Percentiles rank a stretch among this genome's conserved stretches.
Evolutionary conservation across 1,140 invertebrate species (phyloP).

Genomic region (Drusus annulatus): DNA sequence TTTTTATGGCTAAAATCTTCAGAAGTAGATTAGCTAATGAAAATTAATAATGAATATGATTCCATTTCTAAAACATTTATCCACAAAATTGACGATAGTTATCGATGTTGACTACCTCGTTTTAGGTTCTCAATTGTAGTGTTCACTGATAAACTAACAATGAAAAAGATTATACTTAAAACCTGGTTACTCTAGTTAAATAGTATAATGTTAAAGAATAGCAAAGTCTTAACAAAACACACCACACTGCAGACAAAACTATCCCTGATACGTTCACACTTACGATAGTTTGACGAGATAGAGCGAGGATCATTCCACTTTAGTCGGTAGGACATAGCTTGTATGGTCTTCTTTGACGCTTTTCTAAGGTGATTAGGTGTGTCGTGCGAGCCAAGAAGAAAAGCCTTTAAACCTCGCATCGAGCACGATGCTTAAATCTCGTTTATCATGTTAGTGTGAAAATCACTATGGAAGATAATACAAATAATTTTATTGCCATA

Average conservation of each 20-base stretch:
- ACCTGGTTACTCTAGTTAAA: too few relatives aligned
- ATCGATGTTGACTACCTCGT: too few relatives aligned
- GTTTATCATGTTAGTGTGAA: constrained; percentile 40
- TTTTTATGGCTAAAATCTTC: too few relatives aligned
- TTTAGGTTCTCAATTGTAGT: too few relatives aligned
- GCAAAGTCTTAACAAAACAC: constrained; percentile 8
- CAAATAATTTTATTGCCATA: constrained; percentile 22
- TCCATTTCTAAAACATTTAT: too few relatives aligned
- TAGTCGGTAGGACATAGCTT: not conserved
- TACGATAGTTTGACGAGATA: not conserved
- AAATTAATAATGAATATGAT: too few relatives aligned
- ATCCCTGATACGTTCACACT: not conserved
- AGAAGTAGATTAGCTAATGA: too few relatives aligned
- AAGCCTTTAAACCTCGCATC: constrained; percentile 35
- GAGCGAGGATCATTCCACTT: not conserved
- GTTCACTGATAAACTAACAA: too few relatives aligned
- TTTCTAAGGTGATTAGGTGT: constrained; percentile 34
- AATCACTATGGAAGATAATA: constrained; percentile 33
- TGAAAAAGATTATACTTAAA: too few relatives aligned
- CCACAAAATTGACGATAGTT: too few relatives aligned
- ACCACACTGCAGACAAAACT: not conserved
- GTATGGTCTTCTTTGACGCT: not conserved
- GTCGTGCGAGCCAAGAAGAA: constrained; percentile 39
- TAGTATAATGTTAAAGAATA: not conserved
- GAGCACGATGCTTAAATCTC: constrained; percentile 39